Conservation (phyloP, 2,888 invertebrate species). For the Mystacides longicornis region DNA sequence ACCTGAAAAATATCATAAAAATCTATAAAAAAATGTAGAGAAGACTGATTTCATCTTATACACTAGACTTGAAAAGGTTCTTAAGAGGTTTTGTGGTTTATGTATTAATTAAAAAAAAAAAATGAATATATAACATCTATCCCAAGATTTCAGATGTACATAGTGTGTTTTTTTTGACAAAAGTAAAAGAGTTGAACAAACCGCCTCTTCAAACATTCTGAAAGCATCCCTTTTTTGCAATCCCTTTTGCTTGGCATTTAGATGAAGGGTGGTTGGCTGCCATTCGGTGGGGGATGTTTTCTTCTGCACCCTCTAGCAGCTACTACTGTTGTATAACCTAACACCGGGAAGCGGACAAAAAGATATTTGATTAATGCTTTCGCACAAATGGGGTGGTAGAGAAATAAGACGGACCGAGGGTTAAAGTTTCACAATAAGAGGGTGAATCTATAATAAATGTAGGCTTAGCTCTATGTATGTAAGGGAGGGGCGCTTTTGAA, state of each 20-base stretch:
- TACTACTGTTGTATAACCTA: background rate
- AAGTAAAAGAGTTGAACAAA: background rate
- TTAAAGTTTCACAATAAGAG: conserved; percentile 6
- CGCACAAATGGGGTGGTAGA: conserved; percentile 7
- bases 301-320: conserved; percentile 20
- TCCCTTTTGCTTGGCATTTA: conserved; percentile 7
- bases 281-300: conserved; percentile 18
- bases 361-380: conserved; percentile 25
- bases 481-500: background rate
- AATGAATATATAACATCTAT: no score
- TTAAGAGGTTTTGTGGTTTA: no score
- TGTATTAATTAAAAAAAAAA: no score
- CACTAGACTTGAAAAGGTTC: no score
- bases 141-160: no score
- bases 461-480: background rate
- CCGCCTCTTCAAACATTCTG: conserved; percentile 7
- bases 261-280: conserved; percentile 1
- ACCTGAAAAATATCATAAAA: no score
- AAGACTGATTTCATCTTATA: no score
- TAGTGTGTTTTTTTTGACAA: no score
- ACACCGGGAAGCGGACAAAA: conserved; percentile 13
- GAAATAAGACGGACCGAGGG: conserved; percentile 15
- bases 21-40: no score
- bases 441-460: conserved; percentile 2
- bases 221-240: conserved; percentile 13